These are phyloP conservation scores for Ianthella basta DNA, from an alignment of 37 sponge, comb jelly and placozoan species.

Conservation along the genomic window DNA sequence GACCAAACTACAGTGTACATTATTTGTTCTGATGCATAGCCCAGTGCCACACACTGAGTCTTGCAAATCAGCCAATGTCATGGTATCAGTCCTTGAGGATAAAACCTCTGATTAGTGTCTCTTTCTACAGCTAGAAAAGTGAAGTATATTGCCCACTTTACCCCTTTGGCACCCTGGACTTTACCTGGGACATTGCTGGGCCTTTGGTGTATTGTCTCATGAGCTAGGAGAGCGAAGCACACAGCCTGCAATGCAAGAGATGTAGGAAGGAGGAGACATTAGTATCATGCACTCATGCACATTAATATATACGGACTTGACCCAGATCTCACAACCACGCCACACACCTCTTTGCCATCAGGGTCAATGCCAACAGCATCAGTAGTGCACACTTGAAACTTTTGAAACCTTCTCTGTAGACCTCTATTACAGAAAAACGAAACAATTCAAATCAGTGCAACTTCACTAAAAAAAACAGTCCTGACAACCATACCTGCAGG, in stretches of 20 bases:
- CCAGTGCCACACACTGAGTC: not conserved
- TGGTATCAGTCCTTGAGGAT: too few relatives aligned
- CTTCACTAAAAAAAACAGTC: not conserved
- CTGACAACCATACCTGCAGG: not conserved
- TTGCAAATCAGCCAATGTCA: too few relatives aligned
- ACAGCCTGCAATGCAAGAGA: conserved; percentile 45
- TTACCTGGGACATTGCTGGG: conserved; percentile 47
- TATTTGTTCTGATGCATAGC: not conserved
- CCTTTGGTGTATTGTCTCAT: conserved; percentile 41
- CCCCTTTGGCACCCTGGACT: not conserved
- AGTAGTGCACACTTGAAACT: conserved; percentile 25
- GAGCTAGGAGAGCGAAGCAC: conserved; percentile 70
- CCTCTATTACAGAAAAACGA: not conserved
- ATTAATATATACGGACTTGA: not conserved
- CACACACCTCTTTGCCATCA: conserved; percentile 68
- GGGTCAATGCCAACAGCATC: conserved; percentile 52
- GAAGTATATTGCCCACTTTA: too few relatives aligned
- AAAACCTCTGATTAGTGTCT: too few relatives aligned
- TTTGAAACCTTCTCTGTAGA: conserved; percentile 26
- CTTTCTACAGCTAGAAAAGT: too few relatives aligned
- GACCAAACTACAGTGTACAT: too few relatives aligned
- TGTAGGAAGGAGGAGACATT: not conserved
- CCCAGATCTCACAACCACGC: not conserved
- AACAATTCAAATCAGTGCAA: not conserved
- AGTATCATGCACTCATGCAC: not conserved